phyloP scores from a whole-genome alignment of 2,797 vertebrate species.

The Platyrinchus mystaceus region DNA sequence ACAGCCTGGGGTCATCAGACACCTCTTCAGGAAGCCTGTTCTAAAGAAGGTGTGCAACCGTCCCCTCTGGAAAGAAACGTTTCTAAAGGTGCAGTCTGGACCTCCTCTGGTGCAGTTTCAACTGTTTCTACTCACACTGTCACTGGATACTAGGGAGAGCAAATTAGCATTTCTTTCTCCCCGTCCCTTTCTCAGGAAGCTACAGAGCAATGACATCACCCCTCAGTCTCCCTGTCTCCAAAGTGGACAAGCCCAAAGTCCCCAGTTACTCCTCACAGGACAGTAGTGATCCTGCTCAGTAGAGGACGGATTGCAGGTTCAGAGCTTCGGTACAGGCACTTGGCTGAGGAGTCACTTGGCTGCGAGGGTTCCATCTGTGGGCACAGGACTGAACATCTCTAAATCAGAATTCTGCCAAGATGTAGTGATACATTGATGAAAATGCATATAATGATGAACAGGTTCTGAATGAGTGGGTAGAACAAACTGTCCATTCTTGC shows the following conservation, averaged over 20 bases:
- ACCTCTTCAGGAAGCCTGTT: not conserved
- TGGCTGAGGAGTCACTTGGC: not conserved
- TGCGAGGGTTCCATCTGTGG: accelerated
- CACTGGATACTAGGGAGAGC: not conserved
- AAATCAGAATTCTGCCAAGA: not conserved
- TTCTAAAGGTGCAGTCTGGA: not conserved
- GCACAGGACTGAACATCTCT: accelerated
- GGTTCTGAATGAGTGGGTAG: not conserved
- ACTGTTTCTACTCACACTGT: accelerated
- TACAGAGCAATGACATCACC: not conserved
- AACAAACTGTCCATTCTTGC: not conserved
- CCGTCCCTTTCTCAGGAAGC: not conserved
- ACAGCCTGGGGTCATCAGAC: accelerated
- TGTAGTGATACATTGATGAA: accelerated
- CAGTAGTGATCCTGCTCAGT: not conserved
- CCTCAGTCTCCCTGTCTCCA: not conserved
- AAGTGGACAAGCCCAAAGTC: accelerated
- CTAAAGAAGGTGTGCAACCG: not conserved
- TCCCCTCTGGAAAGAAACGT: not conserved
- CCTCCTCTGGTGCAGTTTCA: accelerated
- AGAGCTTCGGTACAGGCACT: not conserved
- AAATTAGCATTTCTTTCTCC: not conserved
- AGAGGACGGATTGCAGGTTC: not conserved
- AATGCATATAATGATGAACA: not conserved
- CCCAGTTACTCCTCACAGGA: accelerated